Conservation (phyloP, 2,113 vertebrate genomes). For the Gnathonemus longibarbis region DNA sequence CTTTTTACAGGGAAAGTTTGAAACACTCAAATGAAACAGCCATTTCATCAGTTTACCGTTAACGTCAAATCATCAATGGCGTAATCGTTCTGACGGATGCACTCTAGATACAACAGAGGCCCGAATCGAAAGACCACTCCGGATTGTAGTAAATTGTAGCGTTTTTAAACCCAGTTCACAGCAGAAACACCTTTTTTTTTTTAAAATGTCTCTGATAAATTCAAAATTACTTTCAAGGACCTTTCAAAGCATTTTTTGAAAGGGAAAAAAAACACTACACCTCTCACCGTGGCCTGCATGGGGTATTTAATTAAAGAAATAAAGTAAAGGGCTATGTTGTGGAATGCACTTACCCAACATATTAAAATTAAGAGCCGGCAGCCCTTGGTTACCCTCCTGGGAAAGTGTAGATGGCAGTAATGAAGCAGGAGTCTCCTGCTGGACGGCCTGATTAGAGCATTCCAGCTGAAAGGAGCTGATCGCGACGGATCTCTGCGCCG, state of each 20-base stretch:
- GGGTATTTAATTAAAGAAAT: constrained; percentile 41
- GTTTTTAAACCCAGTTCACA: background rate
- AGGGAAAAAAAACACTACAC: constrained; percentile 18
- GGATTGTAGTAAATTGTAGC: background rate
- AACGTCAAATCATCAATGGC: background rate
- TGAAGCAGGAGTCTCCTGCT: constrained; percentile 50
- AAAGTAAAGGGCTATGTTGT: constrained; percentile 35
- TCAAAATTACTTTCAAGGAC: background rate
- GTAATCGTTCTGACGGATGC: background rate
- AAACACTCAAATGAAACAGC: background rate
- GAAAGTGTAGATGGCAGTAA: constrained; percentile 47
- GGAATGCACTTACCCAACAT: constrained; percentile 31
- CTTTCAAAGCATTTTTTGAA: background rate
- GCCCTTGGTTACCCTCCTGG: constrained; percentile 46
- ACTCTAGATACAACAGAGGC: background rate
- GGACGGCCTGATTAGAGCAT: constrained; percentile 51
- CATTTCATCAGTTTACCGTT: background rate
- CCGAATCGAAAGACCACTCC: background rate
- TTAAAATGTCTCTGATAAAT: background rate
- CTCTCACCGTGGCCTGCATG: constrained; percentile 29
- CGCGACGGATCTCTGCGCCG: constrained; percentile 41
- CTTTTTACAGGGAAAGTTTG: constrained; percentile 34
- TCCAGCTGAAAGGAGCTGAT: constrained; percentile 39
- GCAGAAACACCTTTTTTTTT: background rate
- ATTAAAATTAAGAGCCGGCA: constrained; percentile 41